Conservation (phyloP, 2,888 invertebrate genomes). For the Lepidonotus clava region DNA sequence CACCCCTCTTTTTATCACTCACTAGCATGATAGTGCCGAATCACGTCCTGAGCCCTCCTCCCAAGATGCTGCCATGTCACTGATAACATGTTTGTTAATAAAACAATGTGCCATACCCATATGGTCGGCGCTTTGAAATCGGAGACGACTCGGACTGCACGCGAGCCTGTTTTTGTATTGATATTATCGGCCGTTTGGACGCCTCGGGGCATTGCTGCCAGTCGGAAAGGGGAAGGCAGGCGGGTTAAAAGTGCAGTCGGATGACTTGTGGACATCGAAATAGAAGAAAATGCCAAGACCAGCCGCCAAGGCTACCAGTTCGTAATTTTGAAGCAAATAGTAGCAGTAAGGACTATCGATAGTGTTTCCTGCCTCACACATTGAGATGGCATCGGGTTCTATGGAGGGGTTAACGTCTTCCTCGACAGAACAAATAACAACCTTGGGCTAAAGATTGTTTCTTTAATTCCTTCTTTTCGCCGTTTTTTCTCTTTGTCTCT, state of each 20-base stretch:
- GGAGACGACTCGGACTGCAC: background rate
- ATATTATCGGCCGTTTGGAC: background rate
- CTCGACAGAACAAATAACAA: too few species aligned
- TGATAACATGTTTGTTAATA: slow-evolving; percentile 18
- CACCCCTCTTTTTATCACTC: background rate
- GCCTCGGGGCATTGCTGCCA: background rate
- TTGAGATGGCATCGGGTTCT: too few species aligned
- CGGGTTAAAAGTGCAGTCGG: background rate
- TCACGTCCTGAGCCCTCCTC: background rate
- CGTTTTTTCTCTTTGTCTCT: background rate
- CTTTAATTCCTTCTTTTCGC: background rate
- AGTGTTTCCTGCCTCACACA: too few species aligned
- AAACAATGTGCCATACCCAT: background rate
- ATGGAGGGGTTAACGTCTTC: too few species aligned
- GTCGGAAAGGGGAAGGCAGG: background rate
- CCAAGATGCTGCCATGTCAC: too few species aligned
- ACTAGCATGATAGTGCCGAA: background rate
- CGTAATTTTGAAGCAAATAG: too few species aligned
- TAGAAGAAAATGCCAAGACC: background rate
- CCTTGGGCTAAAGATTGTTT: background rate
- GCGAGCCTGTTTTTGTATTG: slow-evolving; percentile 8
- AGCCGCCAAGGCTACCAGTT: too few species aligned
- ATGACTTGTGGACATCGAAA: too few species aligned
- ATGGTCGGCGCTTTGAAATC: background rate
- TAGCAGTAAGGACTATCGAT: too few species aligned